These are phyloP conservation scores for Azorinus chamasolen DNA, from an alignment of 2,888 invertebrate species.

Conservation along the genomic window DNA sequence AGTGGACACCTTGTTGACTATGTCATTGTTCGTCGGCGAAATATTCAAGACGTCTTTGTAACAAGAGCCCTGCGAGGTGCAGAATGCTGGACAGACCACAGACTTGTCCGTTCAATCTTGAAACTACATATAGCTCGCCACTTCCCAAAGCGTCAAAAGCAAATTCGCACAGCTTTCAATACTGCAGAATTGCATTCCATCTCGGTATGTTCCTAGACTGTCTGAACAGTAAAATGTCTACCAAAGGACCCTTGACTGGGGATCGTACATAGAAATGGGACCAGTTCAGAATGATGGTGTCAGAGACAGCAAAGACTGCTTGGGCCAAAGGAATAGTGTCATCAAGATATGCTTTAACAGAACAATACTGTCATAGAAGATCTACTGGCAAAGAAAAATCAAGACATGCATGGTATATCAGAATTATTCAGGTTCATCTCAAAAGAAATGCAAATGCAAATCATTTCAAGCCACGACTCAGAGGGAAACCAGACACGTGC, in stretches of 20 bases:
- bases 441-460: not conserved
- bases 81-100: no score
- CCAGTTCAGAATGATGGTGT: no score
- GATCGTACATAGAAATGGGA: no score
- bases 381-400: not conserved
- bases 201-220: no score
- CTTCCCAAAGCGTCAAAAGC: not conserved
- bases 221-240: no score
- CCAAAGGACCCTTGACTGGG: no score
- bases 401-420: not conserved
- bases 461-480: slow-evolving; percentile 10
- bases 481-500: slow-evolving; percentile 7
- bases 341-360: not conserved
- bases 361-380: not conserved
- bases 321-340: no score
- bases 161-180: not conserved
- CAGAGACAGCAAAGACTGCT: no score
- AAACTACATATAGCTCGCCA: not conserved
- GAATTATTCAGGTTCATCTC: not conserved
- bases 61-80: no score
- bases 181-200: not conserved
- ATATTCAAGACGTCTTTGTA: not conserved
- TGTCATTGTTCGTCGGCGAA: not conserved
- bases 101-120: no score
- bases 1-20: not conserved